Base-by-base conservation (phyloP, 2,797 vertebrate genomes). In the Onychomys torridus region DNA sequence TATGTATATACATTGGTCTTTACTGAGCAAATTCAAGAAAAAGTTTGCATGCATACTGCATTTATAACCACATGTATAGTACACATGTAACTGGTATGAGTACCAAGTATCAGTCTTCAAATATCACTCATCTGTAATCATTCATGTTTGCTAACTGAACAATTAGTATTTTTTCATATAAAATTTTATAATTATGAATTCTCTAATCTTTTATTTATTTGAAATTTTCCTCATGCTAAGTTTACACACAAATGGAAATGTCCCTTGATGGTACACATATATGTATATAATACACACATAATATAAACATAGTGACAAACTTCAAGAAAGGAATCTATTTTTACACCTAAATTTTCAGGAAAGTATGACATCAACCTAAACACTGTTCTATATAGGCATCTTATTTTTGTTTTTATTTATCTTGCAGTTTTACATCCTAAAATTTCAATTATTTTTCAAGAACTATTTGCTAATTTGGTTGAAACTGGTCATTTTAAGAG, bases 401-500 rank as follows among this genome's bases (percentile, higher is more conserved):
- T 71, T 67, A 86, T 25, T 85, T 85, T 78, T 78, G 63, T 59
- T 93, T 90, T 55, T 14, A 43, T 46, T 77, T 27, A 32, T 43
- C 71, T 55, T 79, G 32, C 59, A 76, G 7, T 63, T 87, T n/a
- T 79, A 2, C 25, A 23, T 79, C 25, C 49, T 94, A 86, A 87
- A 92, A 59, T 76, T 81, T n/a, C 59, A 95, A 49, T 69, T 69
- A 55, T 93, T 95, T 46, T 93, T 59, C 29, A 95, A 76, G 49
- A 63, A 49, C n/a, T 79, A 7, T 75, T 92, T 75, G 6, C 49
- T 46, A 88, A 73, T 71, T 21, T 65, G n/a, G 55, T 43, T 59
- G 23, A 94, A 87, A 88, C 0, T 88, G 23, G 13, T 94, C n/a
- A 61, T 88, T 89, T 87, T 77, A 63, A 49, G 25, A n/a, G 40